Base-by-base conservation (phyloP, 2,888 invertebrate species). In the Macropis europaea region DNA sequence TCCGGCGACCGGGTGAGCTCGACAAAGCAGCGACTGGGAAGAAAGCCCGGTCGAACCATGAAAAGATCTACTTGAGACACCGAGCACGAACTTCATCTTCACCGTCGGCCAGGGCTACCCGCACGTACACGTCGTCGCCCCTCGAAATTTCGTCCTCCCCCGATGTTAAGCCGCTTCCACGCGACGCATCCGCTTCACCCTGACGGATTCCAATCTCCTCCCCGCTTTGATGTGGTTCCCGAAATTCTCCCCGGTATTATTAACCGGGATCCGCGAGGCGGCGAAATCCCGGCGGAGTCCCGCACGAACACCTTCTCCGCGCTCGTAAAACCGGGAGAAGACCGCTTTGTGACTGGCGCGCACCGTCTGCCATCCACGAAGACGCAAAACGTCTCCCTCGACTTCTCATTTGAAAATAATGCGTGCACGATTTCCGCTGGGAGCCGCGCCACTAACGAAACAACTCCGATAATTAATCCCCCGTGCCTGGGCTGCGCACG, bases 1-100 rank as follows among this genome's bases (percentile, higher is more conserved):
- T 60, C 47, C 38, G 6, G 26, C 45, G 42, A 22, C 22, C 15
- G 2, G 36, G 34, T 15, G 36, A n/a, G 19, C 43, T 24, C 36
- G 60, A 63, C 60, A 72, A 75, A 75, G 53, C 36, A 30, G 15
- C 26, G 28, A 28, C 7, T n/a, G 47, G 19, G 2, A 26, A 32
- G 36, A 53, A 68, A 57, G 43, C 38, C 32, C 11, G 56, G 7
- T 57, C 15, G 13, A 36, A 17, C 40, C 67, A 6, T 57, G 43
- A 67, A 57, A 64, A 70, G 68, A 74, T 63, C 79, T 79, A 82
- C 82, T 86, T 77, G 83, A 84, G 83, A 86, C 82, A 77, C 77
- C 63, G 70, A 72, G 72, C 81, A 77, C 76, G 77, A 82, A 82
- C 82, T 78, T 82, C 81, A 81, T 84, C 76, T 70, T 78, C 67